phyloP scores from a whole-genome alignment of 2,797 vertebrate species.

The Poecile montanus region DNA sequence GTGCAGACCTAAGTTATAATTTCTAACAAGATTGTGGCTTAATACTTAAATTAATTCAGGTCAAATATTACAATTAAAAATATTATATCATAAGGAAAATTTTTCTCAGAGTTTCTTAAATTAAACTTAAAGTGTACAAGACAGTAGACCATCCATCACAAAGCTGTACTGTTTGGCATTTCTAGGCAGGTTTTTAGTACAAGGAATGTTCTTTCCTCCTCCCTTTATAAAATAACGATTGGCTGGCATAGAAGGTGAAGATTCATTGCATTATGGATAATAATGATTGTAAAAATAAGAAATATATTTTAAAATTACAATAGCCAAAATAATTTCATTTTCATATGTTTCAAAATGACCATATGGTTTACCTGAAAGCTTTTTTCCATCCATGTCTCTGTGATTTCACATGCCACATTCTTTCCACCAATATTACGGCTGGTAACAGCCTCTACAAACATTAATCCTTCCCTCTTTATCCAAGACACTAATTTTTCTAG shows the following conservation, averaged over 20 bases:
- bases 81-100: not conserved
- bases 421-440: not conserved
- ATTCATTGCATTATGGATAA: not conserved
- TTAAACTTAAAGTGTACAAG: not conserved
- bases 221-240: not conserved
- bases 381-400: fast-evolving
- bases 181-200: not conserved
- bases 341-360: not conserved
- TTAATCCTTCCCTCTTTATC: not conserved
- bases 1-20: not conserved
- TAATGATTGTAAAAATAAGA: not conserved
- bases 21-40: not conserved
- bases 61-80: not conserved
- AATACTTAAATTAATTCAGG: not conserved
- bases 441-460: not conserved
- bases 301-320: not conserved
- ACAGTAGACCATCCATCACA: not conserved
- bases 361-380: not conserved
- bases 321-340: not conserved
- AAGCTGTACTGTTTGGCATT: not conserved
- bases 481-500: not conserved
- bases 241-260: not conserved
- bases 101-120: not conserved
- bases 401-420: not conserved
- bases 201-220: not conserved